Conservation (phyloP, 2,113 vertebrate genomes). For the Pterocles burchelli region DNA sequence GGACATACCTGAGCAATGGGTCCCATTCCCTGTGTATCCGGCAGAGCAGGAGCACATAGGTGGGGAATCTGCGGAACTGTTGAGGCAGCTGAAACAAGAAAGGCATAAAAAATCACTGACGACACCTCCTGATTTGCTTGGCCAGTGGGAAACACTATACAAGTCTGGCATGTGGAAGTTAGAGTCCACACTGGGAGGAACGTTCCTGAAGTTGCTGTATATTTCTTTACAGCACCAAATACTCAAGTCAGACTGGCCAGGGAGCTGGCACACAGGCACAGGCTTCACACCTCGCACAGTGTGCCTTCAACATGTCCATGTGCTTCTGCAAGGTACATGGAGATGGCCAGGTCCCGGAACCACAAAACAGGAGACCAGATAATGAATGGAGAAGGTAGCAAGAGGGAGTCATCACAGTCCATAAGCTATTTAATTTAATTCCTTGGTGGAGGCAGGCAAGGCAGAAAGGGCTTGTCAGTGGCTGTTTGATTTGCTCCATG, state of each 20-base stretch:
- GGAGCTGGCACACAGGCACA: neutral
- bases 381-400: neutral
- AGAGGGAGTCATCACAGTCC: neutral
- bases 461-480: neutral
- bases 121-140: accelerated
- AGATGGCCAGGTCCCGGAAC: neutral
- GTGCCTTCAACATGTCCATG: neutral
- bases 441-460: neutral
- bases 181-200: neutral
- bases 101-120: neutral
- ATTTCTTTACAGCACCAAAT: neutral
- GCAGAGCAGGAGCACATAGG: constrained; percentile 85
- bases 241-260: neutral
- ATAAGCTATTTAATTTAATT: neutral
- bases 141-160: neutral
- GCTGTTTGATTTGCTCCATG: neutral
- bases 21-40: constrained; percentile 90
- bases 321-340: neutral
- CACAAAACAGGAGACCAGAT: neutral
- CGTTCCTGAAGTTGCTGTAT: neutral
- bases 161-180: neutral
- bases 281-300: neutral
- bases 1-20: constrained; percentile 84
- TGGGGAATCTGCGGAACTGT: constrained; percentile 56
- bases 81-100: constrained; percentile 83